Evolutionary conservation across 2,113 vertebrate species (phyloP).

Genomic region (Elachura formosa): DNA sequence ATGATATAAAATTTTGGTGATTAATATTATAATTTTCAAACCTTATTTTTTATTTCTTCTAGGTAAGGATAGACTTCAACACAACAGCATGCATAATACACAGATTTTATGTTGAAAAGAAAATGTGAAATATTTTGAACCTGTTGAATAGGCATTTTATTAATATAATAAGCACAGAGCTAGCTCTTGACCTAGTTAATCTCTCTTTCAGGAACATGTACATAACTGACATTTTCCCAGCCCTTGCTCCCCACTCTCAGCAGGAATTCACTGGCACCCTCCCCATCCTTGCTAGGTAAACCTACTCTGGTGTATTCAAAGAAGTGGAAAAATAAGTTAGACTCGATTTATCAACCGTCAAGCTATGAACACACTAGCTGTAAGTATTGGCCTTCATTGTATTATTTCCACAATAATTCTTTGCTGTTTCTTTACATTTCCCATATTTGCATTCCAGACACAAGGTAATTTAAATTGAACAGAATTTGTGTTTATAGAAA

Average conservation of each 20-base stretch:
- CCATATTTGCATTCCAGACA: background rate
- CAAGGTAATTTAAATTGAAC: background rate
- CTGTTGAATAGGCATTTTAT: background rate
- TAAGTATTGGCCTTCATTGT: background rate
- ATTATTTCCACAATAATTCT: background rate
- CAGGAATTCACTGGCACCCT: background rate
- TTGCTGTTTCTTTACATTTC: background rate
- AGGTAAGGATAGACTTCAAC: background rate
- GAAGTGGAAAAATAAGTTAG: background rate
- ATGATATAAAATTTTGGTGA: background rate
- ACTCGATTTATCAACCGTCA: background rate
- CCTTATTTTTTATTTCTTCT: background rate
- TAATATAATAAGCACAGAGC: background rate
- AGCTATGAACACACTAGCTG: background rate
- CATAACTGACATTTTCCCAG: slow-evolving; percentile 1
- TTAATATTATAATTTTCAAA: background rate
- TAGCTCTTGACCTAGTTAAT: slow-evolving; percentile 29
- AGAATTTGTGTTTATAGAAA: background rate
- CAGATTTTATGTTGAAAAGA: background rate
- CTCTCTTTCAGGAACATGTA: background rate
- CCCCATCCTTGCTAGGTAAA: background rate
- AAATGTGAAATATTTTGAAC: background rate
- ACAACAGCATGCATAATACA: background rate
- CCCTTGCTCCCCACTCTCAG: background rate
- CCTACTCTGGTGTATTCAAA: background rate